These are phyloP conservation scores for Augiades crinisus DNA, from an alignment of 2,888 invertebrate species.

Conservation along the genomic window DNA sequence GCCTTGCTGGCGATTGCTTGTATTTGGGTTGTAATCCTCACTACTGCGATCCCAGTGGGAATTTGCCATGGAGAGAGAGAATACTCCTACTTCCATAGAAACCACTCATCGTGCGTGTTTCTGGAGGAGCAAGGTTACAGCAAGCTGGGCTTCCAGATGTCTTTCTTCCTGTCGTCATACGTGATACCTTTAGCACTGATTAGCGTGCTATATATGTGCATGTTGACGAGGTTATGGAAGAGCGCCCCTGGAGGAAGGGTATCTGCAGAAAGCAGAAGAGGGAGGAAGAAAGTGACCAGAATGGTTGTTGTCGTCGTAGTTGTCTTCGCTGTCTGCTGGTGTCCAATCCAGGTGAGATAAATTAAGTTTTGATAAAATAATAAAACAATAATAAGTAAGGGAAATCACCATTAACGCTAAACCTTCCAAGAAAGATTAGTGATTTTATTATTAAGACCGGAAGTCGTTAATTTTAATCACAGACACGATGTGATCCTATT, in stretches of 20 bases:
- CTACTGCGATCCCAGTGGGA: slow-evolving; percentile 89
- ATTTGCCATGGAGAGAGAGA: slow-evolving; percentile 88
- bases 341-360: slow-evolving; percentile 94
- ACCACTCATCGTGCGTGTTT: slow-evolving; percentile 86
- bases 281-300: slow-evolving; percentile 93
- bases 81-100: slow-evolving; percentile 83
- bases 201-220: slow-evolving; percentile 92
- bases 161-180: slow-evolving; percentile 94
- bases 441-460: no score
- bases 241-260: slow-evolving; percentile 90
- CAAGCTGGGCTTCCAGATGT: slow-evolving; percentile 85
- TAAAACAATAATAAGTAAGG: no score
- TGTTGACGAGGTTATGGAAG: slow-evolving; percentile 94
- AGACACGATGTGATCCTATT: no score
- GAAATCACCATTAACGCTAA: no score
- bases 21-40: slow-evolving; percentile 91
- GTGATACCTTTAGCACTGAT: slow-evolving; percentile 93
- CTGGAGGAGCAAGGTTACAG: slow-evolving; percentile 83
- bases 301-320: slow-evolving; percentile 96
- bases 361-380: no score
- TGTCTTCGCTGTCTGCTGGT: slow-evolving; percentile 96
- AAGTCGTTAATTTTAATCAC: no score
- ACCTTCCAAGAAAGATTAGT: no score
- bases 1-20: slow-evolving; percentile 89
- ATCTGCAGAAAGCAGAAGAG: slow-evolving; percentile 90